These are phyloP conservation scores for Dissostichus mawsoni DNA, from an alignment of 2,113 vertebrate genomes.

Conservation along the genomic window DNA sequence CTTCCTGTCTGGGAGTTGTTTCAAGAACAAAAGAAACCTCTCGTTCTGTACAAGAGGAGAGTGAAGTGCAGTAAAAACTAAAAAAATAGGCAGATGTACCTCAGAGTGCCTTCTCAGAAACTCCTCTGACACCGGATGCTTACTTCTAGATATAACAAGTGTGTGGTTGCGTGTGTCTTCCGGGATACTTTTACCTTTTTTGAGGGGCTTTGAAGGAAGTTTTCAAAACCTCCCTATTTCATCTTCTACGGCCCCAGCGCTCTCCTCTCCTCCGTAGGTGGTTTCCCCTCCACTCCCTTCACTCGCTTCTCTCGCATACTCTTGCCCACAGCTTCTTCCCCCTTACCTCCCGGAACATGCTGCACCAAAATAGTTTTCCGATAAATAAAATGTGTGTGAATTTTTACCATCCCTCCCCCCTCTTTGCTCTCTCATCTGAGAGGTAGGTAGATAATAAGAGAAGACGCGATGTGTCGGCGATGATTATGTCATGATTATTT, in stretches of 20 bases:
- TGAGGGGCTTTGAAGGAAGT: conserved; percentile 67
- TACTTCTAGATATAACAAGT: conserved; percentile 50
- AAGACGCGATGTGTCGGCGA: conserved; percentile 21
- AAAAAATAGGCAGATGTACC: conserved; percentile 17
- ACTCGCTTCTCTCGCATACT: conserved; percentile 43
- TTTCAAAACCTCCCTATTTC: conserved; percentile 67
- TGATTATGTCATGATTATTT: conserved; percentile 62
- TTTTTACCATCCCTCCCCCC: conserved; percentile 14
- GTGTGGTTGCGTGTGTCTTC: conserved; percentile 69
- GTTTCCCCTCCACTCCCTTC: conserved; percentile 64
- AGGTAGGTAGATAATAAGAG: conserved; percentile 40
- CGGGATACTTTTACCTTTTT: conserved; percentile 65
- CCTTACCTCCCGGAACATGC: conserved; percentile 44
- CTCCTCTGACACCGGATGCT: conserved; percentile 65
- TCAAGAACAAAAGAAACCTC: conserved; percentile 61
- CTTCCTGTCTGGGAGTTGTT: conserved; percentile 64
- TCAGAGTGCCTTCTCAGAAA: conserved; percentile 69
- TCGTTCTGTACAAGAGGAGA: conserved; percentile 39
- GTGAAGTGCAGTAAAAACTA: background rate
- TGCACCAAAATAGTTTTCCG: conserved; percentile 50
- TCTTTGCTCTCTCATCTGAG: conserved; percentile 45
- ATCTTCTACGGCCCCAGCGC: conserved; percentile 53
- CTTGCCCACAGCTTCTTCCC: conserved; percentile 48
- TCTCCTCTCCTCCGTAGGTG: conserved; percentile 75
- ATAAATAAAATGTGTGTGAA: conserved; percentile 35